Base-by-base conservation (phyloP, 1,140 invertebrate genomes). In the Microplitis mediator region DNA sequence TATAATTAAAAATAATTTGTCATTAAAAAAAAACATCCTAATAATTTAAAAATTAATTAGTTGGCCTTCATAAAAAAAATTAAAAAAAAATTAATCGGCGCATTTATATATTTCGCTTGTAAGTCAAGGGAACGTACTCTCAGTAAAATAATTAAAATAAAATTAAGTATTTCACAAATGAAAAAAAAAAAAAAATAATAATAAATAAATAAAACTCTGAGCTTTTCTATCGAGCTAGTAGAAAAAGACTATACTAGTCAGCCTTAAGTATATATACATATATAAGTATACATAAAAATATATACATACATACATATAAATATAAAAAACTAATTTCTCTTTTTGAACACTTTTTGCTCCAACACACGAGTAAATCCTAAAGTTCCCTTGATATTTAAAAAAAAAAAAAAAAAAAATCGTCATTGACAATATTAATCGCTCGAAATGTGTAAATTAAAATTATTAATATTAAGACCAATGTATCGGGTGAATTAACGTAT, bases 361-460 rank as follows among this genome's bases (percentile, higher is more conserved):
- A 6, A 14, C 56, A 60, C 11, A 56, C 39, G 52, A 67, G 52
- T 52, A 31, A 45, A 23, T 23, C 39, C 6, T 11, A 60, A n/a
- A n/a, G 58, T 68, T 54, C 62, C 63, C 67, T 73, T 71, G 69
- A 63, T 71, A 23, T 23, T 23, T 23, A 23, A 23, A 23, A 23
- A 23, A 1, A 23, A 23, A 23, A 23, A 23, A 70, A 71, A 31
- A 60, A 69, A 45, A 56, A 65, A 71, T 74, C 74, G 74, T 74
- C 77, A 75, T 75, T 80, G 78, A 80, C 78, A 80, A 80, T 80
- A 80, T 78, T 74, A 68, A 75, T 72, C 74, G 71, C 73, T 69
- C 74, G 71, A 77, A 61, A 23, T 23, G 72, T 71, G 56, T 74
- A 61, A 71, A 76, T 61, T 63, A 74, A 71, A 65, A 61, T 54